Base-by-base conservation (phyloP, 2,888 invertebrate genomes). In the Congeria kusceri region DNA sequence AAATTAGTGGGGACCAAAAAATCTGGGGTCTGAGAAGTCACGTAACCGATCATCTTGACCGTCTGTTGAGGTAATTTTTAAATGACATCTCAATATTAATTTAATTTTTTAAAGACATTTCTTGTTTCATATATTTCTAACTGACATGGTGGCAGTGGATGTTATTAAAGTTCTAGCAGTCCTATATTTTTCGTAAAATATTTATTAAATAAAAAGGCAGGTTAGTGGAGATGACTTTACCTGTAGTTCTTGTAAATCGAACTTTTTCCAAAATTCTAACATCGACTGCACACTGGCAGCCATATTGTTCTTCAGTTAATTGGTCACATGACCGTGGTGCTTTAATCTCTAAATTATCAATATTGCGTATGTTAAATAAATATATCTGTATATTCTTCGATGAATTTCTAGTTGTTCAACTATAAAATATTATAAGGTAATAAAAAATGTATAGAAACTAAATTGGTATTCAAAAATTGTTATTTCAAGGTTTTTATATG, bases 241-340 rank as follows among this genome's bases (percentile, higher is more conserved):
- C 93, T 94, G 94, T 85, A 94, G 86, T 86, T 92, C 92, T 87
- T 91, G 92, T 86, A 94, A 90, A 91, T 94, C 92, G 88, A 94
- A 93, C 85, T 92, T 92, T 92, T 93, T 94, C 93, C 94, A 94
- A 91, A 92, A 93, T 88, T 94, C 93, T 90, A 90, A 90, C 93
- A 94, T 93, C 90, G 93, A 92, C 93, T 93, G 93, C 92, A 93
- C 89, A 91, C 92, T 93, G 88, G 94, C 93, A 93, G 94, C 94
- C 94, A 94, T 94, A 92, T 93, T 93, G 92, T 88, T 89, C 90
- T 85, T 88, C 86, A 87, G 90, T 91, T 90, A 88, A 90, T 90
- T 88, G 91, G 88, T 92, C 92, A 92, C 92, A 91, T 92, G 92
- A 93, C 90, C 80, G 74, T 83, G 68, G 32, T 77, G 84, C 47